A percentile compares a stretch with the other conserved stretches of the same genome.
These are phyloP conservation scores for Melanostoma mellinum DNA, from an alignment of 2,888 invertebrate genomes.

Conservation along the genomic window DNA sequence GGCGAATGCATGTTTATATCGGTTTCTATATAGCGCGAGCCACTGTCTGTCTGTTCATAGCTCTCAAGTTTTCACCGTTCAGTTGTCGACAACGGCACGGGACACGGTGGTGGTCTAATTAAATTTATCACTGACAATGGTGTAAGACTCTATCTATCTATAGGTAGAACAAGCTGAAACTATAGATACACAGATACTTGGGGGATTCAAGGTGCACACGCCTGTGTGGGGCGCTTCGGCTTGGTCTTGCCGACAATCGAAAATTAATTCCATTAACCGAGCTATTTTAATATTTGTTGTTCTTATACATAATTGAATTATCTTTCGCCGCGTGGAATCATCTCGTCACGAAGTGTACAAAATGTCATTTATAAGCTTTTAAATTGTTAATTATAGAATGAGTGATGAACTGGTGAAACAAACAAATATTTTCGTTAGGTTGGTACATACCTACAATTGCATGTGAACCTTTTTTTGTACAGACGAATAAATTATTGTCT, in stretches of 20 bases:
- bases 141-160: slow-evolving; percentile 25
- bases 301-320: slow-evolving; percentile 27
- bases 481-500: slow-evolving; percentile 11
- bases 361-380: slow-evolving; percentile 11
- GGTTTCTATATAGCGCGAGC: background rate
- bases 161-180: slow-evolving; percentile 1
- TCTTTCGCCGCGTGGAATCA: slow-evolving; percentile 7
- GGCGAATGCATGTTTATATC: background rate
- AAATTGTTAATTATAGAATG: slow-evolving; percentile 20
- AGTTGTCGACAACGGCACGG: slow-evolving; percentile 26
- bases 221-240: background rate
- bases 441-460: background rate
- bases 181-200: slow-evolving; percentile 2
- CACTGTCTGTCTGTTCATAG: slow-evolving; percentile 11
- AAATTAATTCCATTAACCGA: slow-evolving; percentile 27
- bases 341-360: slow-evolving; percentile 2
- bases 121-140: slow-evolving; percentile 49
- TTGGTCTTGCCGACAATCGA: slow-evolving; percentile 14
- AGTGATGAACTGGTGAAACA: background rate
- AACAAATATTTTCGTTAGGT: background rate
- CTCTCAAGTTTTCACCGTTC: background rate
- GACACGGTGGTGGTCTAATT: slow-evolving; percentile 39
- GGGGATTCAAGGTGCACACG: slow-evolving; percentile 27
- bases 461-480: slow-evolving; percentile 2
- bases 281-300: slow-evolving; percentile 19